phyloP scores from a whole-genome alignment of 2,888 invertebrate species.

The Synergus itoensis region DNA sequence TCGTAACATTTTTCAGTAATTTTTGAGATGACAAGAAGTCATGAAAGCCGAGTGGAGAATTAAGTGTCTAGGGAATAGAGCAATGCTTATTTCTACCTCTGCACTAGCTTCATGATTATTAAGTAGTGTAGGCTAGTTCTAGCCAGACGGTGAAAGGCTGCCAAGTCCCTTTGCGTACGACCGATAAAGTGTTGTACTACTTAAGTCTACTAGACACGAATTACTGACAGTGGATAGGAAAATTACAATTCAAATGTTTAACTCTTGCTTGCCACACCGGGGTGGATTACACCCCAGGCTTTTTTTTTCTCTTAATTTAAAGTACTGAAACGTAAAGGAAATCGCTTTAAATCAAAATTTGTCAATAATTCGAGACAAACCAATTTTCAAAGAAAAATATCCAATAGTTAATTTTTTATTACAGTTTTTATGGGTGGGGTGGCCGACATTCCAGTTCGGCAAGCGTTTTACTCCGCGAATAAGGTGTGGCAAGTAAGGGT shows the following conservation, averaged over 20 bases:
- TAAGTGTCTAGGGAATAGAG: neutral
- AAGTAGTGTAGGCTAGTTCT: conserved; percentile 70
- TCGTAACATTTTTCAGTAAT: neutral
- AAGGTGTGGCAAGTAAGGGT: no score
- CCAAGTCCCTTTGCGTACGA: conserved; percentile 33
- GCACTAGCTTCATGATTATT: conserved; percentile 50
- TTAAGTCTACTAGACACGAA: conserved; percentile 11
- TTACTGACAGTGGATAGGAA: neutral
- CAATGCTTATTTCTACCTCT: conserved; percentile 35
- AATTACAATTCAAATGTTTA: neutral
- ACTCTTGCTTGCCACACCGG: no score
- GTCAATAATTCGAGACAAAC: no score
- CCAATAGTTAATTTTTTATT: no score
- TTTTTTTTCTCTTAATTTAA: no score
- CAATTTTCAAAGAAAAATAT: no score
- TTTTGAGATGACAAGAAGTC: neutral
- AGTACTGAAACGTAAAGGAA: no score
- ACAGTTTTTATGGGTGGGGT: no score
- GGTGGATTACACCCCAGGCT: no score
- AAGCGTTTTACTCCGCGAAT: no score
- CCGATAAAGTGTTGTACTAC: conserved; percentile 22
- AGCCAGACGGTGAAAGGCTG: conserved; percentile 66
- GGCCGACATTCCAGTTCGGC: no score
- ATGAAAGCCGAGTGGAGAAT: neutral
- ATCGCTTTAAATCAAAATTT: no score